Evolutionary conservation across 2,797 vertebrate genomes (phyloP).

Genomic region (Sebastolobus altivelis): DNA sequence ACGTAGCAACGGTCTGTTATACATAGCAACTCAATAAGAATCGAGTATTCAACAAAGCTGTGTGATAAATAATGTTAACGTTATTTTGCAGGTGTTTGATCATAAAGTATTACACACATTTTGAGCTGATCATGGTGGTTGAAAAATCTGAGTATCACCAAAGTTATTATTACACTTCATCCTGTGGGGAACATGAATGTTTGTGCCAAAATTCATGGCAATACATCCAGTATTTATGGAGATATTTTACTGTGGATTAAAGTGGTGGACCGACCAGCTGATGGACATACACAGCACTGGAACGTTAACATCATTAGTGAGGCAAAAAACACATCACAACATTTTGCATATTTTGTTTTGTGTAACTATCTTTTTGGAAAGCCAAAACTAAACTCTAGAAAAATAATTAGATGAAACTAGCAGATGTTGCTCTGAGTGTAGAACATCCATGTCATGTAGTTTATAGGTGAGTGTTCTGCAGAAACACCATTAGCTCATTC

Average conservation of each 20-base stretch:
- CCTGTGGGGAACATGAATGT: neutral
- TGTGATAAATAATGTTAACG: neutral
- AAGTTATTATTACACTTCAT: neutral
- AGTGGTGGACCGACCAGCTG: neutral
- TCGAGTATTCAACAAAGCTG: no score
- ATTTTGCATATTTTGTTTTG: neutral
- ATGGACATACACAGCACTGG: neutral
- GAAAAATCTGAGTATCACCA: neutral
- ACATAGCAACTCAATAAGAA: no score
- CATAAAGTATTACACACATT: neutral
- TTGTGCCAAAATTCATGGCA: neutral
- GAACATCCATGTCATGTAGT: neutral
- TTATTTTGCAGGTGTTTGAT: neutral
- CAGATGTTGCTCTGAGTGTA: neutral
- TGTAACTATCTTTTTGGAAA: neutral
- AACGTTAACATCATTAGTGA: neutral
- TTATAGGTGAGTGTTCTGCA: constrained; percentile 6
- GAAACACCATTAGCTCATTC: neutral
- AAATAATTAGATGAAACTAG: neutral
- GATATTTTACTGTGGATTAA: neutral
- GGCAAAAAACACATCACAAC: neutral
- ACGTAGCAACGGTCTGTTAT: no score
- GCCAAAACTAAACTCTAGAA: neutral
- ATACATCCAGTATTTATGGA: neutral
- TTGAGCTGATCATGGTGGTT: neutral